phyloP scores from a whole-genome alignment of 2,113 vertebrate genomes.

The Rhea americana region DNA sequence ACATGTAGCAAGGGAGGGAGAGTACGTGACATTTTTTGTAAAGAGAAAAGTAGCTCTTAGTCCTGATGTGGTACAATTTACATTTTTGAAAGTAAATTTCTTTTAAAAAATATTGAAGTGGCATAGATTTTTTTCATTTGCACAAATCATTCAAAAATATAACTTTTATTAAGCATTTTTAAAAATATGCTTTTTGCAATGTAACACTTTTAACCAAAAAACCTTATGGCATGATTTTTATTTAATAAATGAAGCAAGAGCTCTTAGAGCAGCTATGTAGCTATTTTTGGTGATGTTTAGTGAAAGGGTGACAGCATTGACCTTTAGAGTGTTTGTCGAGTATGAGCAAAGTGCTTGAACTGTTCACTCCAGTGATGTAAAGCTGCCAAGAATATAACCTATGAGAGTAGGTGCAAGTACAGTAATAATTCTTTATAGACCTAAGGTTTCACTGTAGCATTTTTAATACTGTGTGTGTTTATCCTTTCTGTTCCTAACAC shows the following conservation, averaged over 20 bases:
- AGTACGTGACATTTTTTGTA: neutral
- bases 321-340: constrained; percentile 61
- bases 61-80: neutral
- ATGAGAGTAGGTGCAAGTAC: constrained; percentile 44
- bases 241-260: constrained; percentile 39
- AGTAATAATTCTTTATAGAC: constrained; percentile 59
- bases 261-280: constrained; percentile 9
- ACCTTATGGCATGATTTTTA: neutral
- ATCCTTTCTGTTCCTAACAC: constrained; percentile 12
- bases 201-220: neutral
- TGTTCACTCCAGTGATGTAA: constrained; percentile 52
- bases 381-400: constrained; percentile 61
- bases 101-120: neutral
- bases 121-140: neutral
- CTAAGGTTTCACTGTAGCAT: constrained; percentile 31
- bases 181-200: neutral
- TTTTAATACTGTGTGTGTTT: constrained; percentile 34
- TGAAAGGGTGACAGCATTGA: constrained; percentile 51
- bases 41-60: neutral
- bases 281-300: constrained; percentile 64
- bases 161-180: neutral
- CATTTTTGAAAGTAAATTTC: neutral
- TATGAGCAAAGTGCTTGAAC: neutral
- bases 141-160: neutral
- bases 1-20: neutral